Base-by-base conservation (phyloP, 2,113 vertebrate species). In the Albula glossodonta region DNA sequence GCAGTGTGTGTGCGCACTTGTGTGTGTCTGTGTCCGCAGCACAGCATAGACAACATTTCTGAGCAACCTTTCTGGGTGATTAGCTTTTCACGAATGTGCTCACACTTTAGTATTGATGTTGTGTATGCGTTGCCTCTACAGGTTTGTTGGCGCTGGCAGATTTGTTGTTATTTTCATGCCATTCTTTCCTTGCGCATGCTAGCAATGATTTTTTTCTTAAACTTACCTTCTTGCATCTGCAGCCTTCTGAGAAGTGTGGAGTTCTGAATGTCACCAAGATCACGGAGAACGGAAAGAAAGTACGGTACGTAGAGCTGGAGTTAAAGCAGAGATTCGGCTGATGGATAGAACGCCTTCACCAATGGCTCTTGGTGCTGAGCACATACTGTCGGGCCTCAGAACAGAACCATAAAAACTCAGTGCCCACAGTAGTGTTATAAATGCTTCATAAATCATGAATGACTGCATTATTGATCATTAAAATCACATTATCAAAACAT, bases 161-260 rank as follows among this genome's bases (percentile, higher is more conserved):
- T 82, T 51, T 25, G 86, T 12, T 78, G 51, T 3, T 13, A 49
- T 22, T 51, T 13, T 83, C 2, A 51, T 79, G 66, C 50, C 50
- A 66, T 60, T 87, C n/a, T 66, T 41, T 22, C 13, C 5, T 84
- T 10, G 17, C 60, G n/a, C 22, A 11, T 51, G 51, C 49, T 74
- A 74, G 25, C 31, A 51, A 5, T 19, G 78, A 52, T 80, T 13
- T 11, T 81, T 50, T 57, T 53, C 86, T 3, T 82, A n/a, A n/a
- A 15, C 83, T 63, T 51, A 2, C 78, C 80, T 87, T 66, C 82
- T 5, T 60, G 31, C 31, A 41, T 41, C 31, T 60, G 19, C 91
- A 99, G 98, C 97, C 96, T 22, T 97, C 97, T 91, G 98, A 99
- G 89, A 99, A 98, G 88, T 98, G 97, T 49, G 97, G 97, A 19